These are phyloP conservation scores for Phaenicophaeus curvirostris DNA, from an alignment of 2,797 vertebrate genomes.

Conservation along the genomic window DNA sequence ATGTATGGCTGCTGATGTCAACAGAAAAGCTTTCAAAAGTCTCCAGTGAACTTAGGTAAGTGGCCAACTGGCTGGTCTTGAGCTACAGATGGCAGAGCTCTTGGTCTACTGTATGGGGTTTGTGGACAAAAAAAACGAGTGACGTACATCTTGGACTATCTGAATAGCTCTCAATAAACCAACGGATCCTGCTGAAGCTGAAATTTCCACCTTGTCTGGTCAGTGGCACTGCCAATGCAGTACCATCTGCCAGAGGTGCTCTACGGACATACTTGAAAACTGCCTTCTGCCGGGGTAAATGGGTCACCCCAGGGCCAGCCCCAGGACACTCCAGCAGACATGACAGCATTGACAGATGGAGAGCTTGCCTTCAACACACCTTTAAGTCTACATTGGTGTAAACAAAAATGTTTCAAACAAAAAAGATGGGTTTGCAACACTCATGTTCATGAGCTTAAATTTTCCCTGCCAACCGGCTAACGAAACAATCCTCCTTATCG, in stretches of 20 bases:
- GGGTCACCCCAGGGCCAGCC: not conserved
- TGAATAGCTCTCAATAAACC: not conserved
- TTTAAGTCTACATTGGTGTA: not conserved
- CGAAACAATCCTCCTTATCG: not conserved
- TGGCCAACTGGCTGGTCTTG: not conserved
- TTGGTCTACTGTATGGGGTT: not conserved
- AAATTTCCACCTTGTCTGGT: not conserved
- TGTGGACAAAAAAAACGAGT: not conserved
- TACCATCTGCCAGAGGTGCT: not conserved
- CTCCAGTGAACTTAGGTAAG: not conserved
- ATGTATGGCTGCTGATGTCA: not conserved
- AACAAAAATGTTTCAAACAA: not conserved
- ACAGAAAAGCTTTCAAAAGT: not conserved
- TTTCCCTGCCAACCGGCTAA: not conserved
- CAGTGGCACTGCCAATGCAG: not conserved
- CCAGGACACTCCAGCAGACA: accelerated
- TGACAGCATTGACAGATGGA: not conserved
- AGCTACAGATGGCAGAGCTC: not conserved
- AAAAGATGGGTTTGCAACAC: not conserved
- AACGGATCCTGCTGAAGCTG: not conserved
- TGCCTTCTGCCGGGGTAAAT: not conserved
- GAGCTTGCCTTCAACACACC: not conserved
- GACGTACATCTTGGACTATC: not conserved
- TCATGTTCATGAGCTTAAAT: not conserved
- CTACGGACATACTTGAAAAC: not conserved